Evolutionary conservation across 1,140 invertebrate species (phyloP).

Genomic region (Drosophila orena): DNA sequence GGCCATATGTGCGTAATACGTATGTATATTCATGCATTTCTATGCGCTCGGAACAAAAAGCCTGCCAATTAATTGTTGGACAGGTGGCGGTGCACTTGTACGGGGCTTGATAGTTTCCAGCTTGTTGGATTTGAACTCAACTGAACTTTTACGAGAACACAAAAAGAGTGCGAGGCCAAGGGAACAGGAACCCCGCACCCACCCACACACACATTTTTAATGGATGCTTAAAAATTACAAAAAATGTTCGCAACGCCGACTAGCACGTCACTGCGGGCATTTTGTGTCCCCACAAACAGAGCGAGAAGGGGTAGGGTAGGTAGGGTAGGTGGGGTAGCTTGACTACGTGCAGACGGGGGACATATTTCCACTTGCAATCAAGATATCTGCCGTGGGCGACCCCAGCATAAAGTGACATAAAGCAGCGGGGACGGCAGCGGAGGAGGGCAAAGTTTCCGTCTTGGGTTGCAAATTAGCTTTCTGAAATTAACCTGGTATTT

Average conservation of each 20-base stretch:
- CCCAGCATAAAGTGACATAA: constrained; percentile 53
- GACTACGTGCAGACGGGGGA: neutral
- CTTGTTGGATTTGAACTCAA: constrained; percentile 80
- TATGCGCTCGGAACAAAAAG: constrained; percentile 30
- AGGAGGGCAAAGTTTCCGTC: constrained; percentile 28
- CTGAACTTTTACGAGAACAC: constrained; percentile 71
- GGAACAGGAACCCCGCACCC: constrained; percentile 24
- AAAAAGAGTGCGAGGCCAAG: constrained; percentile 49
- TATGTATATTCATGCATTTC: constrained; percentile 16
- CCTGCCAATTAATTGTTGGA: constrained; percentile 69
- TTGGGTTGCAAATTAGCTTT: constrained; percentile 59
- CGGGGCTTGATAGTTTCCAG: constrained; percentile 73
- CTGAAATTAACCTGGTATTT: constrained; percentile 73
- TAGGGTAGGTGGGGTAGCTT: too few relatives aligned
- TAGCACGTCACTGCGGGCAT: constrained; percentile 61
- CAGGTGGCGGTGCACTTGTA: constrained; percentile 56
- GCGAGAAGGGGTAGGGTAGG: neutral
- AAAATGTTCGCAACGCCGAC: constrained; percentile 53
- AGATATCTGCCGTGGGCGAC: constrained; percentile 67
- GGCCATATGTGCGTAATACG: neutral
- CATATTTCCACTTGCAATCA: constrained; percentile 78
- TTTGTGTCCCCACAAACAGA: constrained; percentile 33
- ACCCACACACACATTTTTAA: constrained; percentile 50
- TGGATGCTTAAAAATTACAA: constrained; percentile 72
- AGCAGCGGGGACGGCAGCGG: constrained; percentile 25